phyloP scores from a whole-genome alignment of 2,888 invertebrate species.

The Catocala sponsa region DNA sequence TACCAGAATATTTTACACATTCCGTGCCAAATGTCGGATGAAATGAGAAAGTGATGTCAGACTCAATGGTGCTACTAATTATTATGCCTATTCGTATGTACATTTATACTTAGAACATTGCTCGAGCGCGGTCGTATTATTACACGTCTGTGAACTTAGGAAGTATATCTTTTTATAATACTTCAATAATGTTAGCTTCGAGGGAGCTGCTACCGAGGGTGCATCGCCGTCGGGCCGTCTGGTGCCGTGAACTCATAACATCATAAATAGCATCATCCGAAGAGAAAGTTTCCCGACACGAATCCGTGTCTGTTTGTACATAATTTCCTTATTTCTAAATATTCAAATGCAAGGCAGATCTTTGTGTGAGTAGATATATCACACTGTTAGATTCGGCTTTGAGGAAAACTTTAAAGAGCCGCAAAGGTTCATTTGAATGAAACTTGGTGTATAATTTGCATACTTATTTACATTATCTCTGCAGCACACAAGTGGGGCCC shows the following conservation, averaged over 20 bases:
- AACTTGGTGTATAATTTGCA: conserved; percentile 86
- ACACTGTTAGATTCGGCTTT: conserved; percentile 70
- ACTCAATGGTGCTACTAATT: conserved; percentile 47
- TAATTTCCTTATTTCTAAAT: conserved; percentile 74
- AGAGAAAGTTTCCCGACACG: conserved; percentile 67
- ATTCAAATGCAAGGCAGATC: conserved; percentile 64
- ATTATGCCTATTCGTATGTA: conserved; percentile 24
- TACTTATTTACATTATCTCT: conserved; percentile 88
- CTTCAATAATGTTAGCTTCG: conserved; percentile 41
- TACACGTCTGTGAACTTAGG: conserved; percentile 22
- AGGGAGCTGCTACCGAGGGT: conserved; percentile 31
- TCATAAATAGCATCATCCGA: conserved; percentile 70
- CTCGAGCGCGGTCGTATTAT: conserved; percentile 18
- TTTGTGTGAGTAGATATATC: conserved; percentile 64
- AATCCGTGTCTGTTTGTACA: conserved; percentile 72
- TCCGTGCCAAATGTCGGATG: conserved; percentile 59
- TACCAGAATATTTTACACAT: conserved; percentile 76
- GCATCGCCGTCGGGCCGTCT: conserved; percentile 45
- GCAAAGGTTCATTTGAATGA: conserved; percentile 85
- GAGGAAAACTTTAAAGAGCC: conserved; percentile 82
- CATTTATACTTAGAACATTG: not conserved
- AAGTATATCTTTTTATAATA: conserved; percentile 26
- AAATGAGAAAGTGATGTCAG: conserved; percentile 55
- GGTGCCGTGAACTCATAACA: conserved; percentile 59
- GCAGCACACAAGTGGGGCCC: conserved; percentile 86